Evolutionary conservation across 2,888 invertebrate genomes (phyloP).

Genomic region (Liodrosophila aerea): DNA sequence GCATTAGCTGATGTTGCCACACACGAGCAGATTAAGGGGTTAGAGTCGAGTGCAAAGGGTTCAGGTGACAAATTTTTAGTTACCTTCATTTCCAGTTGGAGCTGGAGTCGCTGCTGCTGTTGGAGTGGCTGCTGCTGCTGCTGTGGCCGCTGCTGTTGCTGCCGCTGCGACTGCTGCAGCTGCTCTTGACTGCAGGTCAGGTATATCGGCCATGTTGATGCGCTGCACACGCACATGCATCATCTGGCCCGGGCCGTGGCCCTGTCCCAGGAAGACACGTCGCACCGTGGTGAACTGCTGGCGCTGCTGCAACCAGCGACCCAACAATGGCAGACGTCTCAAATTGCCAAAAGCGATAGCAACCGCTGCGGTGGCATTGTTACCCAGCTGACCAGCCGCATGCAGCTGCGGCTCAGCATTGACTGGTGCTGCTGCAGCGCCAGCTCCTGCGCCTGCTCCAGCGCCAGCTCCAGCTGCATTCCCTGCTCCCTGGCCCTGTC

Average conservation of each 20-base stretch:
- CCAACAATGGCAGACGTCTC: conserved; percentile 69
- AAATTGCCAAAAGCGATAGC: conserved; percentile 73
- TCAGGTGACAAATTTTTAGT: too few species aligned
- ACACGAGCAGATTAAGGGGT: conserved; percentile 2
- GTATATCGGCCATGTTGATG: conserved; percentile 80
- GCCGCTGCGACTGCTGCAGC: conserved; percentile 33
- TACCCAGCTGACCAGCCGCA: conserved; percentile 9
- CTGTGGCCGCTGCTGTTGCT: conserved; percentile 25
- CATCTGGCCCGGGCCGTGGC: conserved; percentile 56
- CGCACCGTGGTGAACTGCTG: conserved; percentile 77
- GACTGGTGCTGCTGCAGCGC: not conserved
- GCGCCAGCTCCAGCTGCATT: conserved; percentile 14
- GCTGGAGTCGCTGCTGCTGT: conserved; percentile 19
- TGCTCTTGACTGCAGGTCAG: conserved; percentile 60
- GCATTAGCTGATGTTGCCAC: conserved; percentile 16
- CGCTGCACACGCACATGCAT: conserved; percentile 76
- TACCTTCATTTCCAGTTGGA: conserved; percentile 30
- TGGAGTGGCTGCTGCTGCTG: conserved; percentile 19
- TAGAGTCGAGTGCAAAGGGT: conserved; percentile 27
- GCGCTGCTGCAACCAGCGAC: conserved; percentile 70
- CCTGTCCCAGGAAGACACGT: conserved; percentile 58
- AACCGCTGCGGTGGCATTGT: conserved; percentile 38
- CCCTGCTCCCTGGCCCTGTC: conserved; percentile 29
- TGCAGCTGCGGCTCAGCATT: not conserved
- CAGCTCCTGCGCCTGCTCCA: conserved; percentile 1